Evolutionary conservation across 2,113 vertebrate genomes (phyloP), one percentile per base, ranked within the genome.

Genomic region (Elephas maximus): DNA sequence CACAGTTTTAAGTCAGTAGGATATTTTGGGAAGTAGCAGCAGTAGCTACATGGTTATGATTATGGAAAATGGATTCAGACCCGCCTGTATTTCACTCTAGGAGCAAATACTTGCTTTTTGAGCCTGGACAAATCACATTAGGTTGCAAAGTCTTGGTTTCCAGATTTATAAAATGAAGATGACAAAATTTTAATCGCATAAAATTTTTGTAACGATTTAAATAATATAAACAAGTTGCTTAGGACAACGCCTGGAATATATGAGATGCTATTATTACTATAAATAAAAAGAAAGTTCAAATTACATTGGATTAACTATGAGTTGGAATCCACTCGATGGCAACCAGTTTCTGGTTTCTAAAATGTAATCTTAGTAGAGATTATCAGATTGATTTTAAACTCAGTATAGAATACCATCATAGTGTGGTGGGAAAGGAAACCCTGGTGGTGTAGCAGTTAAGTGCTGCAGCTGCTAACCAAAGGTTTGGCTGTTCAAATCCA

Each of bases 251-350:
- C 87, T 95, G 74, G 45, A 90, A 86, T 14, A 93, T 95, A 73
- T 97, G 80, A 98, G 94, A 92, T 96, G 82, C 10, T 37, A 62
- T 23, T 62, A 51, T 37, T 94, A 62, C 67, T 88, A 79, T 45
- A 98, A 97, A 97, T 93, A 76, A 92, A 98, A 97, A 92, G 37
- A 95, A 96, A 97, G 48, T 85, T 37, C 96, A 92, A 98, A 95
- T 95, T 86, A 33, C 74, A 80, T 8, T 92, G 23, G 10, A 95
- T 95, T 95, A 79, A 53, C 51, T 53, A 53, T 7, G 51, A 53
- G 51, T 53, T 12, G 12, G 51, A 12, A 53, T 53, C 51, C 6
- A 53, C 51, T 53, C 51, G 51, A 53, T 12, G 12, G 51, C 51
- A 53, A 12, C 6, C 7, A 53, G 51, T 53, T 53, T 53, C 37